Base-by-base conservation (phyloP, 1,140 invertebrate species). In the Trachelipus rathkii region DNA sequence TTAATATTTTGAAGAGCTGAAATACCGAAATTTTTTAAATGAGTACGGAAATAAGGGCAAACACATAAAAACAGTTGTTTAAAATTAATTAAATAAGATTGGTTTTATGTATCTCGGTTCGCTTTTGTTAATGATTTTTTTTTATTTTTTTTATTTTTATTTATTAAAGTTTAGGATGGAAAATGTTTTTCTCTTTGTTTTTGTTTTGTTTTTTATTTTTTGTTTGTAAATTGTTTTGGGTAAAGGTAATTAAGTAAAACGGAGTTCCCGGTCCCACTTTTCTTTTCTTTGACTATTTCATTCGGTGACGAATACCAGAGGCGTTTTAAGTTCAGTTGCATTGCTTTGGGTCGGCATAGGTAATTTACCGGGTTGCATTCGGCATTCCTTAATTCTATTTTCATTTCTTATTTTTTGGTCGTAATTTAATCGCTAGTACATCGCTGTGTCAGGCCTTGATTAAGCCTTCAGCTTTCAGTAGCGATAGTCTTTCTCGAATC, bases 321-420 rank as follows among this genome's bases (percentile, higher is more conserved):
- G 50, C 2, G 2, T 2, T 60, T 33, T 33, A 60, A 60, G 50
- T 60, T n/a, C 50, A 19, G 11, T 60, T 60, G 1, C 50, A 60
- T 60, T 60, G 50, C n/a, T 60, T 60, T 13, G 19, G 50, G 11
- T 19, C 3, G 50, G 50, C 1, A 60, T n/a, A n/a, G 50, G 50
- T 60, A 60, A 60, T 60, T 60, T n/a, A 60, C 50, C 19, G 2
- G 50, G 11, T 60, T 60, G 50, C 19, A 60, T 60, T 60, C 2
- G 50, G 1, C 50, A 60, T 60, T 60, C 50, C 19, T 60, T 60
- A 19, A 19, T 60, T n/a, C 50, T 60, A 60, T 60, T 60, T n/a
- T n/a, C 50, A 60, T 13, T 60, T n/a, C 50, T 60, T 60, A 60
- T 60, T 60, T n/a, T n/a, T n/a, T n/a, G 50, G 50, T 60, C 50